Conservation (phyloP, 2,797 vertebrate genomes). For the Neosalanx taihuensis region DNA sequence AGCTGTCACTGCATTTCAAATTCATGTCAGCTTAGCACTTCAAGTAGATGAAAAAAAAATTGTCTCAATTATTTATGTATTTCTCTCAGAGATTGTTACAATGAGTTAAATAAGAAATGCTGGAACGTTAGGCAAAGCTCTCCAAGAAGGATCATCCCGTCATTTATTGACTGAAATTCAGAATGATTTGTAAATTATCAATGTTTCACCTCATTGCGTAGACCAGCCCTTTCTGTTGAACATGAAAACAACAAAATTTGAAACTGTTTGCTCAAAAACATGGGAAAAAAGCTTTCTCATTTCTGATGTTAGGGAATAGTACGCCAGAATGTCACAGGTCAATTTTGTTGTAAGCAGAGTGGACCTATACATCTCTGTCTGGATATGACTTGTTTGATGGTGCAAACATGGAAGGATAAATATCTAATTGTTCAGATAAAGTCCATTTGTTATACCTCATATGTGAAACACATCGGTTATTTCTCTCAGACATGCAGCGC, state of each 20-base stretch:
- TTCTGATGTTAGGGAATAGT: neutral
- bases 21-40: too few species aligned
- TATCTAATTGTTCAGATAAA: neutral
- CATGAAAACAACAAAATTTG: neutral
- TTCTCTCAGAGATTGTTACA: neutral
- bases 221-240: neutral
- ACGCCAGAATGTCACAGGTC: neutral
- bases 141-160: neutral
- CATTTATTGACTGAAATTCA: constrained; percentile 3
- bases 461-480: neutral
- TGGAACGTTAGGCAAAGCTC: neutral
- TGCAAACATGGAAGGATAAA: constrained; percentile 15
- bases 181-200: neutral
- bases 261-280: neutral
- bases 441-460: neutral
- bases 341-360: neutral
- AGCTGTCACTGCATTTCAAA: too few species aligned
- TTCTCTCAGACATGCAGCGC: neutral
- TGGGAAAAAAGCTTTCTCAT: neutral
- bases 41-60: too few species aligned
- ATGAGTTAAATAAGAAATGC: neutral
- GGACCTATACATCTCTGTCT: constrained; percentile 11
- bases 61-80: neutral
- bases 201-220: neutral
- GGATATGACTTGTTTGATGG: constrained; percentile 18